A percentile compares a stretch with the other conserved stretches of the same genome.
phyloP scores from a whole-genome alignment of 2,797 vertebrate species.

The Phoebastria nigripes region DNA sequence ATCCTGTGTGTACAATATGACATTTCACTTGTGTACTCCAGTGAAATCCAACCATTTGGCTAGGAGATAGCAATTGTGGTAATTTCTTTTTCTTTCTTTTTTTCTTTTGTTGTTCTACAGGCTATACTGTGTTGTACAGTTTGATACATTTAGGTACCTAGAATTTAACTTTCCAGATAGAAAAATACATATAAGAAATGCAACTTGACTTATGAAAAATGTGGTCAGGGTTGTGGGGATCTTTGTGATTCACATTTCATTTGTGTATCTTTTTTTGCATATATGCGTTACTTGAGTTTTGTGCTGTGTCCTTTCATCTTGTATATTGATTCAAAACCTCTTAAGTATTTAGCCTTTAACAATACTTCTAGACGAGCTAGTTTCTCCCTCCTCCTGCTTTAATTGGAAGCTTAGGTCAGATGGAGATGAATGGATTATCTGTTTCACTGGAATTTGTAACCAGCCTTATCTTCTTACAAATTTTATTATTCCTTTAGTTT shows the following conservation, averaged over 20 bases:
- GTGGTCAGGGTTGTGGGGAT: fast-evolving
- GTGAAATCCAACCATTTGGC: background rate
- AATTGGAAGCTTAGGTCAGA: background rate
- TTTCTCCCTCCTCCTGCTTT: background rate
- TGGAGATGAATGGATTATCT: background rate
- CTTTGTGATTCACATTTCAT: background rate
- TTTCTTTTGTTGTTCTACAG: background rate
- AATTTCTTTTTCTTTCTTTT: background rate
- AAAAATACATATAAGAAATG: background rate
- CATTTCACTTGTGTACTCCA: fast-evolving
- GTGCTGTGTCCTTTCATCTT: background rate
- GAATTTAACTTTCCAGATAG: background rate
- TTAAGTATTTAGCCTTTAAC: background rate
- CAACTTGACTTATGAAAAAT: background rate
- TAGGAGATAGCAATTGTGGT: background rate
- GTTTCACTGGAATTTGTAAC: background rate
- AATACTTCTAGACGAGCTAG: background rate
- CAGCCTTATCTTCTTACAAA: background rate
- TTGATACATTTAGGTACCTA: background rate
- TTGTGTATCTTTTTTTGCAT: background rate
- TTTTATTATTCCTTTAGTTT: background rate
- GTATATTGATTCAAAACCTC: background rate
- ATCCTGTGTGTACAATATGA: background rate
- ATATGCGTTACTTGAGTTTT: background rate
- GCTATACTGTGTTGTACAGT: background rate